Evolutionary conservation across 2,888 invertebrate genomes (phyloP), one percentile per base, ranked within the genome.

Genomic region (Andrena praecox): DNA sequence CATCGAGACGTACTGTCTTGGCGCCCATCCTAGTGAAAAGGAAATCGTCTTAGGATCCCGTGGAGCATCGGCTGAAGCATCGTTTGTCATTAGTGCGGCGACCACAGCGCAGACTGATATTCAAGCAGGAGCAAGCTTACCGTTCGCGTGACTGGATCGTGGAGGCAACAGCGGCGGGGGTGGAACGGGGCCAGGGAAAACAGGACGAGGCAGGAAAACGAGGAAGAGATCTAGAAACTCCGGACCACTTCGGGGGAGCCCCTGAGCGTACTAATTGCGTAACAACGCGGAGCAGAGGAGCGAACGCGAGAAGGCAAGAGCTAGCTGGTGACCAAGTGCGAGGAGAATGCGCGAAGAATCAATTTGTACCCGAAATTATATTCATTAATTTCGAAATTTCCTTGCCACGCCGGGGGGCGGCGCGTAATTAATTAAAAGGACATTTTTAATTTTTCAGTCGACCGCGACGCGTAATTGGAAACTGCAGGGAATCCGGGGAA

Each of bases 181-280:
- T 29, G 67, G 78, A 70, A 60, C 20, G 0, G 50, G 70, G 72
- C 80, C 52, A 67, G 70, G 77, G 80, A 74, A 67, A 77, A 54
- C 42, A 81, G 66, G 42, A 62, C 62, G 77, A 78, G 80, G 59
- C 73, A 83, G 75, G 70, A 33, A 74, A 80, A 74, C 62, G 69
- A 66, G 79, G 48, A n/a, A 56, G 62, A 54, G 68, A 62, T 62
- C 63, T 24, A 78, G 83, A 81, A 80, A 87, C 81, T 85, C 79
- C 63, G 78, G 69, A 82, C 83, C 87, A 81, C 87, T 85, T 82
- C 77, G 87, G 87, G 80, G 80, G 82, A 87, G 86, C 87, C 80
- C 78, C 80, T 69, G 81, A 89, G 87, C 87, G 86, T 84, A 87
- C 90, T 91, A 91, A 92, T 92, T 90, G 89, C 89, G 87, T 91